Base-by-base conservation (phyloP, 2,797 vertebrate species). In the Myotis vivesi region DNA sequence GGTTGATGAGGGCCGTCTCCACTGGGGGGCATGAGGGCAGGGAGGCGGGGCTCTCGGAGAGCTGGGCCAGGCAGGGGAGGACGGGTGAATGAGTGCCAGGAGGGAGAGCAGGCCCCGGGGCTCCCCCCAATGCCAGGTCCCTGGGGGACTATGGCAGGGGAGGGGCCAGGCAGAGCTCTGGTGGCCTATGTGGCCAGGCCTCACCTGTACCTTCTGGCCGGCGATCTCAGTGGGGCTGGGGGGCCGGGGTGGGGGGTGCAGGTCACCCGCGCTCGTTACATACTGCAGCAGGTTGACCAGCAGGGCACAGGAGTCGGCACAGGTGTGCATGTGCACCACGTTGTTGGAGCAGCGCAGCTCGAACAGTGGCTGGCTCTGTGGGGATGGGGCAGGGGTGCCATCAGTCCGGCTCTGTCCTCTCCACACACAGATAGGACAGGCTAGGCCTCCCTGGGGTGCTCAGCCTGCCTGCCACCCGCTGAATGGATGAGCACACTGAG, bases 291-390 rank as follows among this genome's bases (percentile, higher is more conserved):
- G 95, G 97, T 99, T 99, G 96, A 99, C 97, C 36, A 99, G 98
- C 94, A 99, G 98, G 6, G 99, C 99, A 5, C 99, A 99, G 49
- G 99, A 99, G 97, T 99, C 99, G 0, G 99, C 99, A n/a, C 99
- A 99, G 68, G 99, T 99, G 96, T 99, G 99, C 69, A 99, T 95
- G n/a, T 99, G 99, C 33, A 99, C 98, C 77, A 99, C 98, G 1
- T 99, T 99, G 98, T 99, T 99, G 97, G 99, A 99, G 97, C 99
- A 99, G 59, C 99, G 99, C 23, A 99, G 99, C 98, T 99, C 99
- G 23, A 99, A 99, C 57, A 99, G 98, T 0, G 99, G 99, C 98
- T 98, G 98, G 64, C 98, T 97, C 98, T 99, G 96, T 0, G 2
- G 41, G 30, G 19, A 10, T 0, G 0, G 10, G 76, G n/a, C 0